Evolutionary conservation across 2,113 vertebrate species (phyloP).

Genomic region (Mobula hypostoma): DNA sequence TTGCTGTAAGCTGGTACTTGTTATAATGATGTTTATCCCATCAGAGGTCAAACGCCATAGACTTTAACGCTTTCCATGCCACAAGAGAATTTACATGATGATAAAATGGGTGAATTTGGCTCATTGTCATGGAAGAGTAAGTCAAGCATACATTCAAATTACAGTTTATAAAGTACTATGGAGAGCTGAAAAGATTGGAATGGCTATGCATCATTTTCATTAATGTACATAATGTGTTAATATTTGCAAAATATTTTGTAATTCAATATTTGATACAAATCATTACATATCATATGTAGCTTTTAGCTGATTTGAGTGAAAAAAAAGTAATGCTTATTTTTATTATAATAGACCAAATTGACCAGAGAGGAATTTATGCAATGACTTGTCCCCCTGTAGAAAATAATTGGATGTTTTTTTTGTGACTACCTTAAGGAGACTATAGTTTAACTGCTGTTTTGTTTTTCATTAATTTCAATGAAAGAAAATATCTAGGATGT

Average conservation of each 20-base stretch:
- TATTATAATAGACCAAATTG: neutral
- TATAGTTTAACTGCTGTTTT: neutral
- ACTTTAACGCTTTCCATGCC: neutral
- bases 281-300: neutral
- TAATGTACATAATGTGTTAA: neutral
- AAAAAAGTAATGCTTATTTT: neutral
- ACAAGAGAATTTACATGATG: neutral
- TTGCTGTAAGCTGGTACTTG: neutral
- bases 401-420: neutral
- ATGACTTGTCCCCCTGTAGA: neutral
- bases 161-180: neutral
- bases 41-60: neutral
- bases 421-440: neutral
- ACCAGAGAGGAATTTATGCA: neutral
- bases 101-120: neutral
- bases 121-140: neutral
- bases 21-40: constrained; percentile 28
- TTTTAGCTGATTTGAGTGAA: neutral
- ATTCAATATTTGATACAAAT: neutral
- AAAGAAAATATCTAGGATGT: neutral
- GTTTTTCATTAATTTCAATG: constrained; percentile 20
- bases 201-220: neutral
- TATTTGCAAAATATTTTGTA: neutral
- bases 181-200: neutral
- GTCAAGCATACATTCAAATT: neutral